Conservation (phyloP, 2,113 vertebrate species). For the Hippocampus comes region DNA sequence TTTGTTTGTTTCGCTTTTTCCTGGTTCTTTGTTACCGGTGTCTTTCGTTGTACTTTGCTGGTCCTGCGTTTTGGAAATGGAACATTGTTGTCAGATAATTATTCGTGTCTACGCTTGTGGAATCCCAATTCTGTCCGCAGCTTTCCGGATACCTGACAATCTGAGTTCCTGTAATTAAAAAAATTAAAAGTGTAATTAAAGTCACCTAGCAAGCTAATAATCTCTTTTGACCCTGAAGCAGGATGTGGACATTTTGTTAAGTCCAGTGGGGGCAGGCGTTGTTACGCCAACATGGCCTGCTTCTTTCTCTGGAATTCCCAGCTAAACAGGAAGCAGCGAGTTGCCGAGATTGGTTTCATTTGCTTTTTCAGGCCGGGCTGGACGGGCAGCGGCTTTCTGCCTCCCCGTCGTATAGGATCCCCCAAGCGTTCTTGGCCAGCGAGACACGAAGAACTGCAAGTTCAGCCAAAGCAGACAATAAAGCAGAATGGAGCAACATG, state of each 20-base stretch:
- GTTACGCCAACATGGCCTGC: conserved; percentile 60
- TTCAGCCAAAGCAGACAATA: conserved; percentile 95
- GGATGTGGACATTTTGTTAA: not conserved
- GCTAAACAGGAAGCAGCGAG: conserved; percentile 78
- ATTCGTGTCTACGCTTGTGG: too few relatives aligned
- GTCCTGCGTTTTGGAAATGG: too few relatives aligned
- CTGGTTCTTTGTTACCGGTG: too few relatives aligned
- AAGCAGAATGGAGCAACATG: conserved; percentile 82
- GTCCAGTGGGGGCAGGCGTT: conserved; percentile 8
- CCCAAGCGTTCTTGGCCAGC: conserved; percentile 80
- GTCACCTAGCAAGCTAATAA: not conserved
- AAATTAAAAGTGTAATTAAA: not conserved
- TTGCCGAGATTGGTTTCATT: conserved; percentile 77
- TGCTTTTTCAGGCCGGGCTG: conserved; percentile 72
- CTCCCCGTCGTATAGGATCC: conserved; percentile 74
- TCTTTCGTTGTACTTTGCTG: too few relatives aligned
- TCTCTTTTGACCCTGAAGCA: not conserved
- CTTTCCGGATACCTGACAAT: too few relatives aligned
- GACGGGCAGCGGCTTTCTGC: conserved; percentile 77
- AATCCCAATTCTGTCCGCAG: too few relatives aligned
- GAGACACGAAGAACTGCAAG: conserved; percentile 74
- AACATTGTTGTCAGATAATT: too few relatives aligned
- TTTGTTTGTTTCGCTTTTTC: too few relatives aligned
- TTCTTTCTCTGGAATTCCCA: conserved; percentile 67
- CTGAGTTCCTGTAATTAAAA: too few relatives aligned